These are phyloP conservation scores for Drosophila lini DNA, from an alignment of 1,140 invertebrate species.

Conservation along the genomic window DNA sequence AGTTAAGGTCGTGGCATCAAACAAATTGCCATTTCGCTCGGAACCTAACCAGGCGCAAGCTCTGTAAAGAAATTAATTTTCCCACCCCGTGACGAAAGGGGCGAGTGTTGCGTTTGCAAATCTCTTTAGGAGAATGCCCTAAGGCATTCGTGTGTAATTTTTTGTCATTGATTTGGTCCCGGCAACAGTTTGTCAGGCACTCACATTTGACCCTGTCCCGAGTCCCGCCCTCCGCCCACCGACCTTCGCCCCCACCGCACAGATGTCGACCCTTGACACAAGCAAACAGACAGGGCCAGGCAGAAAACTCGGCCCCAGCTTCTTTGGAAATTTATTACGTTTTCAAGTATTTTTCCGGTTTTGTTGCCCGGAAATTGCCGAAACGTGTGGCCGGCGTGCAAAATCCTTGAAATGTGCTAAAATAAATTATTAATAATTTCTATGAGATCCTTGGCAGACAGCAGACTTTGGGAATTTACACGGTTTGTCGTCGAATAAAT, in stretches of 20 bases:
- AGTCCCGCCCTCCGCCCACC: background rate
- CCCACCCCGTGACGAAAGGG: conserved; percentile 1
- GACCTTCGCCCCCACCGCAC: conserved; percentile 6
- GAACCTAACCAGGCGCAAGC: conserved; percentile 47
- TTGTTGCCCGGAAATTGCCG: conserved; percentile 75
- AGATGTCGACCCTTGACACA: conserved; percentile 60
- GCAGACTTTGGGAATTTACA: conserved; percentile 51
- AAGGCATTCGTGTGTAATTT: conserved; percentile 70
- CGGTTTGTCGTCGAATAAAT: conserved; percentile 59
- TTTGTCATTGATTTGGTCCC: conserved; percentile 71
- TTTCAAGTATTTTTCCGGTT: conserved; percentile 80
- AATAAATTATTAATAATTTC: conserved; percentile 82
- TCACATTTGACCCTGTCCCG: conserved; percentile 40
- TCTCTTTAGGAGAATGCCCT: conserved; percentile 37
- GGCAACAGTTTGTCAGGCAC: conserved; percentile 70
- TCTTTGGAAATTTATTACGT: conserved; percentile 75
- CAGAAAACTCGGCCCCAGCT: conserved; percentile 37
- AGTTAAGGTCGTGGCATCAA: conserved; percentile 51
- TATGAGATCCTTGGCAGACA: conserved; percentile 41
- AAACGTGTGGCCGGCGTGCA: conserved; percentile 74
- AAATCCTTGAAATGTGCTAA: conserved; percentile 75
- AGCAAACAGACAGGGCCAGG: conserved; percentile 23
- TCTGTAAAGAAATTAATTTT: conserved; percentile 63
- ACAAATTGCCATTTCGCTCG: conserved; percentile 49
- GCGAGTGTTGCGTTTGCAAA: conserved; percentile 37